Evolutionary conservation across 2,888 invertebrate species (phyloP), one percentile per base, ranked within the genome.

Genomic region (Apamea anceps): DNA sequence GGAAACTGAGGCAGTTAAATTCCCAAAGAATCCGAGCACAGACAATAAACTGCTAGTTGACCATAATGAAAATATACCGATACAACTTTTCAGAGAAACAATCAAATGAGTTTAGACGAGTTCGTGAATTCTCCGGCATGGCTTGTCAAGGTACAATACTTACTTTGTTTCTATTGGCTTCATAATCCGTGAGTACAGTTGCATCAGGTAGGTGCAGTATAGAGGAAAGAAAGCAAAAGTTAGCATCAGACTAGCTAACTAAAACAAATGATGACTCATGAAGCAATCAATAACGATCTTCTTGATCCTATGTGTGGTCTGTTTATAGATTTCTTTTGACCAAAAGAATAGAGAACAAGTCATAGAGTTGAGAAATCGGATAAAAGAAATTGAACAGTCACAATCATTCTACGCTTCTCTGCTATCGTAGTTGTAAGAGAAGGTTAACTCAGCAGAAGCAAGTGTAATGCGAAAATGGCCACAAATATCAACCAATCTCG

Each of bases 61-160:
- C 57, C 32, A 62, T 48, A 73, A 74, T 77, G 82, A 82, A 71
- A 73, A 51, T 25, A 63, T 67, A 28, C 51, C 51, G 42, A 71
- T 75, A 88, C 91, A 79, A 88, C 67, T 84, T 88, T 88, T 86
- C 90, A 89, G 86, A 88, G 72, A 82, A 79, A 75, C 81, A 76
- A 84, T 70, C 85, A 91, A 93, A 96, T 96, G 96, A 93, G 95
- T 91, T 96, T 97, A 92, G 96, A 97, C 91, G 96, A 97, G 93
- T 95, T 96, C 91, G 96, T 96, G 91, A 95, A 94, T 93, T 96
- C 96, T 82, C 94, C 96, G 78, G 93, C 95, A 93, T 96, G 96
- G 96, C 96, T 97, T 90, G 93, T 96, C 91, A 96, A 97, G 96
- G 96, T 97, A 97, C 42, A 73, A 80, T 21, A 60, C 28, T 51